Base-by-base conservation (phyloP, 2,888 invertebrate genomes). In the Limnephilus marmoratus region DNA sequence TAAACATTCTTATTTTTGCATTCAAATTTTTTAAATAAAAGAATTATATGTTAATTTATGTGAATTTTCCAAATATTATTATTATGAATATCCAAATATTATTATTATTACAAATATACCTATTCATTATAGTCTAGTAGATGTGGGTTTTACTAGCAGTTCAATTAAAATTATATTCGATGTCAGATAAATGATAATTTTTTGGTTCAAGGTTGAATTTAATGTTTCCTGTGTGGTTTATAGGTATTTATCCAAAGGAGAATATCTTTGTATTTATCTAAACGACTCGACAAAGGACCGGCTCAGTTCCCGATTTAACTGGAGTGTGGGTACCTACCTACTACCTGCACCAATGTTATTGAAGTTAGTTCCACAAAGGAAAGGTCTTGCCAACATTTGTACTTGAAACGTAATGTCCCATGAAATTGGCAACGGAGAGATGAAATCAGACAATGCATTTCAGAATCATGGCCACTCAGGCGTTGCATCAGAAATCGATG, bases 361-460 rank as follows among this genome's bases (percentile, higher is more conserved):
- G 31, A 13, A 82, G 29, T 82, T 82, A 82, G 9, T 82, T 29
- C 68, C n/a, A 82, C 34, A 82, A 82, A 31, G 29, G 31, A 31
- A 34, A 82, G 13, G 82, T 34, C 82, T 82, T 82, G 82, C 82
- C 82, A 82, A 82, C 18, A 82, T 82, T 31, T 34, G 18, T 31
- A 82, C 34, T 82, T 31, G 18, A 31, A 13, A 82, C 15, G 34
- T 18, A 82, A 82, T 34, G 31, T 82, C 34, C 82, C 82, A 82
- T 82, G 82, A 82, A 82, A 34, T 82, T 82, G 82, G 82, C 82
- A 31, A 82, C 31, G 82, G 34, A 31, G 31, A 34, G 29, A 34
- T 34, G 82, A 13, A 34, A 82, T 82, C 31, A 82, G 82, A 82
- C 82, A 31, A 82, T 82, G 82, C 34, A 68, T 82, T 31, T 82